Conservation (phyloP, 2,888 invertebrate genomes). For the Oligia fasciuncula region DNA sequence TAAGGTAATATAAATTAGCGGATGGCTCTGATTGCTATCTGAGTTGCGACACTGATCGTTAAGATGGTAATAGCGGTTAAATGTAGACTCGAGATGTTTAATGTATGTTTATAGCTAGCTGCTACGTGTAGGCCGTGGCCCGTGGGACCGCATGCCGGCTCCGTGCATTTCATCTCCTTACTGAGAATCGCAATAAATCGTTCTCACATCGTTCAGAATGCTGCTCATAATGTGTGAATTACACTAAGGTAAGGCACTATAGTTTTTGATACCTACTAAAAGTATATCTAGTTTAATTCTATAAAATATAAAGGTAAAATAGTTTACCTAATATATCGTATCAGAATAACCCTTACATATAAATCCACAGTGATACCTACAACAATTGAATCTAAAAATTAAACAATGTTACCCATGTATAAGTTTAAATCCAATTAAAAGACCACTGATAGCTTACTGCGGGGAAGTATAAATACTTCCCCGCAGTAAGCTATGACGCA, state of each 20-base stretch:
- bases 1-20: slow-evolving; percentile 58
- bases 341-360: background rate
- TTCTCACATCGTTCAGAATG: background rate
- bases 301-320: background rate
- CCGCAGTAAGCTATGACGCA: background rate
- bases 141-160: slow-evolving; percentile 8
- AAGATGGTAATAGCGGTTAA: slow-evolving; percentile 46
- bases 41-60: slow-evolving; percentile 59
- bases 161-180: slow-evolving; percentile 14
- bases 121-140: background rate
- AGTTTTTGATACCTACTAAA: background rate
- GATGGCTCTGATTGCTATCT: slow-evolving; percentile 54
- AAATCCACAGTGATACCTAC: background rate
- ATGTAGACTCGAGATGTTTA: slow-evolving; percentile 27
- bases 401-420: background rate
- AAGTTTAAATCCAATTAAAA: background rate
- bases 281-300: background rate
- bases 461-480: background rate
- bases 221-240: slow-evolving; percentile 4
- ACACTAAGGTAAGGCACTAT: background rate
- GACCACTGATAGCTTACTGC: no score
- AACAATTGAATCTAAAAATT: background rate
- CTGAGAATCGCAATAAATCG: slow-evolving; percentile 13
- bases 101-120: slow-evolving; percentile 16
- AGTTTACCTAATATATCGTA: background rate